These are phyloP conservation scores for Cathartes aura DNA, from an alignment of 2,113 vertebrate genomes.

Conservation along the genomic window DNA sequence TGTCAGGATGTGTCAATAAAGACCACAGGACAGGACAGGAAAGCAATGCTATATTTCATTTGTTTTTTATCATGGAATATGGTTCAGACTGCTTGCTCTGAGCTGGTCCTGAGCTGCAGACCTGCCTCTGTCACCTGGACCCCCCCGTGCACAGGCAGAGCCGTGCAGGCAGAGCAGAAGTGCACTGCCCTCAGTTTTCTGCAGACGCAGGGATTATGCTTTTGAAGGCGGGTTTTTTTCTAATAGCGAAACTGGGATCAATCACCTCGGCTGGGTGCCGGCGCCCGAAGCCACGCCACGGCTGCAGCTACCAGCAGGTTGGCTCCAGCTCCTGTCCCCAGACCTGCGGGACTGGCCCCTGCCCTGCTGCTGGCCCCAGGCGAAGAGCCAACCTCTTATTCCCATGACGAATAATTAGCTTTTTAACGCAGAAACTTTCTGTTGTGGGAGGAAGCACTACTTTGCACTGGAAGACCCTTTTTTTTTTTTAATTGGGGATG, in stretches of 20 bases:
- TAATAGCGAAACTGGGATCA: neutral
- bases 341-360: neutral
- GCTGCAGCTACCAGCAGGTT: neutral
- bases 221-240: neutral
- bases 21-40: neutral
- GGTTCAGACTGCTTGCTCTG: neutral
- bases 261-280: neutral
- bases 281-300: neutral
- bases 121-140: neutral
- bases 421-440: neutral
- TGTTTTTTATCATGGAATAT: neutral
- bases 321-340: neutral
- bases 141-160: neutral
- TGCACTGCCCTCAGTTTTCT: neutral
- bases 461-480: neutral
- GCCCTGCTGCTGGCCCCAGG: neutral
- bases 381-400: neutral
- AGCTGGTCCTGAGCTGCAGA: neutral
- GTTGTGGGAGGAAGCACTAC: neutral
- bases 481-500: neutral
- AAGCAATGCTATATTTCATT: accelerated
- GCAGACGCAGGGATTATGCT: neutral
- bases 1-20: neutral
- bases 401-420: neutral
- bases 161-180: neutral